phyloP scores from a whole-genome alignment of 1,140 invertebrate species.

The Stratiolaelaps scimitus region DNA sequence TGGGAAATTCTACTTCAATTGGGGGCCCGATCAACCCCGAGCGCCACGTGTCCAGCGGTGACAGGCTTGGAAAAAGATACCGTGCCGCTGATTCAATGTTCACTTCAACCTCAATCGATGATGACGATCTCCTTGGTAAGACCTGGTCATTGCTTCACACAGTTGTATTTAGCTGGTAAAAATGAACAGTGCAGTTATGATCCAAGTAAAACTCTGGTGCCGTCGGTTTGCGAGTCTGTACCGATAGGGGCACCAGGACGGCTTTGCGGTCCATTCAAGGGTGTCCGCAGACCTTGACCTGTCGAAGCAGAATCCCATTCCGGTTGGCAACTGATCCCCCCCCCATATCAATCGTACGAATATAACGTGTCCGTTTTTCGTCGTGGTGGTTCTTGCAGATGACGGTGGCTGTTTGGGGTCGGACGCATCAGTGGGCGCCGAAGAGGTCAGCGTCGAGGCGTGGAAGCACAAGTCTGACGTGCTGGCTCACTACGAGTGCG shows the following conservation, averaged over 20 bases:
- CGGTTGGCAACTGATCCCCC: no score
- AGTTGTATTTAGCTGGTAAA: neutral
- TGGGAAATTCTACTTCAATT: neutral
- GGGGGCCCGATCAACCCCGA: constrained; percentile 33
- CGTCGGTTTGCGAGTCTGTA: neutral
- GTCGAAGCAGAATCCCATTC: no score
- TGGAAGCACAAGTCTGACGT: constrained; percentile 74
- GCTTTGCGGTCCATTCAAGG: no score
- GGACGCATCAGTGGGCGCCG: constrained; percentile 37
- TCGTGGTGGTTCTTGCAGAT: neutral
- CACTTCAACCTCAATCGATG: constrained; percentile 59
- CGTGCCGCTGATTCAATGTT: constrained; percentile 81
- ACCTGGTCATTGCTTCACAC: constrained; percentile 30
- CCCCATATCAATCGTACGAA: no score
- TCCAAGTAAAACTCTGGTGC: no score
- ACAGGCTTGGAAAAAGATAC: constrained; percentile 72
- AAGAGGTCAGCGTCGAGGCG: constrained; percentile 55
- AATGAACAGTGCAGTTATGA: neutral
- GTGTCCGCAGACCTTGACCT: no score
- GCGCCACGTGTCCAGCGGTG: constrained; percentile 63
- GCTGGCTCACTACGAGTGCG: constrained; percentile 70
- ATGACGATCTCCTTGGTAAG: constrained; percentile 59
- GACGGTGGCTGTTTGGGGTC: constrained; percentile 24
- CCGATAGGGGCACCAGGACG: no score
- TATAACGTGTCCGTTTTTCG: neutral